A percentile compares a stretch with the other conserved stretches of the same genome.
Evolutionary conservation across 2,113 vertebrate genomes (phyloP).

Genomic region (Ictidomys tridecemlineatus): DNA sequence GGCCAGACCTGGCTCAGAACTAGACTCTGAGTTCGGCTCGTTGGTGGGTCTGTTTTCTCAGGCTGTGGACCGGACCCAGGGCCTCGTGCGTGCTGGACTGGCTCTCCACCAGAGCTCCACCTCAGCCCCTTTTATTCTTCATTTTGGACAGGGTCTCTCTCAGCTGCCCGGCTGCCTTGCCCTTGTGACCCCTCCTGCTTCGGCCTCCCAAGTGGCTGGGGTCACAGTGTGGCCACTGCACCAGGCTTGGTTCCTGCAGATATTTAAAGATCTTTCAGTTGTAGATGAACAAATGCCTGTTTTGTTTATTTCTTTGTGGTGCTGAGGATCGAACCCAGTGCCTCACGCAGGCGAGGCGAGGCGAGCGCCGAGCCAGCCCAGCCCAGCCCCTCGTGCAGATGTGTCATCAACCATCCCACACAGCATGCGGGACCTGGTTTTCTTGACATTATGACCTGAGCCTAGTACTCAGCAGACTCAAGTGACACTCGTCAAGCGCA

Average conservation of each 20-base stretch:
- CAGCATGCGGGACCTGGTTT: neutral
- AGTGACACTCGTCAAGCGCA: neutral
- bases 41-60: neutral
- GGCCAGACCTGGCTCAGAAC: neutral
- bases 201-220: neutral
- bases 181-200: neutral
- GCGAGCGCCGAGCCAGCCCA: too few relatives aligned
- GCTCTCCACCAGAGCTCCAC: too few relatives aligned
- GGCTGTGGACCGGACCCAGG: too few relatives aligned
- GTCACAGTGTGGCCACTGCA: neutral
- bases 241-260: neutral
- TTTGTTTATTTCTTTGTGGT: too few relatives aligned
- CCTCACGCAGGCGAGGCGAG: too few relatives aligned
- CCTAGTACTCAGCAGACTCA: neutral
- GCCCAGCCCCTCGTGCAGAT: too few relatives aligned
- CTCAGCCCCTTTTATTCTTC: neutral
- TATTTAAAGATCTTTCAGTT: too few relatives aligned
- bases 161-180: neutral
- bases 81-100: too few relatives aligned
- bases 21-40: fast-evolving
- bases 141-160: neutral
- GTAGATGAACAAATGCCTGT: too few relatives aligned
- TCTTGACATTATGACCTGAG: neutral
- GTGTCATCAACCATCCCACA: neutral
- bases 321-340: too few relatives aligned